phyloP scores from a whole-genome alignment of 2,888 invertebrate species.

The Orthosia cruda region DNA sequence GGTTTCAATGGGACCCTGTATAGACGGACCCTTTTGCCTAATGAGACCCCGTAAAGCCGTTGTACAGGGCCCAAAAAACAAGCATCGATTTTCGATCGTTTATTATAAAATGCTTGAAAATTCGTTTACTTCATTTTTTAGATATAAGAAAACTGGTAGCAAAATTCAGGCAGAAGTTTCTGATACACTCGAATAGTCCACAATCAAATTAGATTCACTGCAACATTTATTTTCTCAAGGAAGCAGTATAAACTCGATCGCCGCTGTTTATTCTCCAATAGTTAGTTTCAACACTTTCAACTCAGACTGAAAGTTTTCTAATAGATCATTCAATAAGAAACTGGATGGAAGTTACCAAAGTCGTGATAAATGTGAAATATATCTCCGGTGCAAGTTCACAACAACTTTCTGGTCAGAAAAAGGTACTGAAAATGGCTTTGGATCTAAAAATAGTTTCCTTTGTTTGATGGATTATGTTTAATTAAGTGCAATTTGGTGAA shows the following conservation, averaged over 20 bases:
- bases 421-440: constrained; percentile 1
- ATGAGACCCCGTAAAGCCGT: too few relatives aligned
- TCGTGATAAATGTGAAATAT: constrained; percentile 47
- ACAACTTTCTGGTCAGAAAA: constrained; percentile 24
- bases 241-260: constrained; percentile 19
- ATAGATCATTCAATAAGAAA: constrained; percentile 64
- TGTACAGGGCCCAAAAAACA: too few relatives aligned
- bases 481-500: not conserved
- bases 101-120: too few relatives aligned
- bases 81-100: too few relatives aligned
- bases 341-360: constrained; percentile 62
- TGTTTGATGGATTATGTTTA: not conserved
- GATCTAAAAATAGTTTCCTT: not conserved
- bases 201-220: constrained; percentile 14
- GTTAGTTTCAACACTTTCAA: constrained; percentile 28
- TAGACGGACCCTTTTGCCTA: too few relatives aligned
- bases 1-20: too few relatives aligned
- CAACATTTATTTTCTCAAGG: constrained; percentile 7
- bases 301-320: constrained; percentile 27
- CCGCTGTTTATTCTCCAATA: constrained; percentile 34
- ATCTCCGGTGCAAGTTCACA: constrained; percentile 31
- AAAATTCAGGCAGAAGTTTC: not conserved
- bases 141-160: not conserved
- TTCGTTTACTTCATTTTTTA: too few relatives aligned
- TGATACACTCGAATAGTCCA: too few relatives aligned